Evolutionary conservation across 2,888 invertebrate species (phyloP).

Genomic region (Argyra leucocephala): DNA sequence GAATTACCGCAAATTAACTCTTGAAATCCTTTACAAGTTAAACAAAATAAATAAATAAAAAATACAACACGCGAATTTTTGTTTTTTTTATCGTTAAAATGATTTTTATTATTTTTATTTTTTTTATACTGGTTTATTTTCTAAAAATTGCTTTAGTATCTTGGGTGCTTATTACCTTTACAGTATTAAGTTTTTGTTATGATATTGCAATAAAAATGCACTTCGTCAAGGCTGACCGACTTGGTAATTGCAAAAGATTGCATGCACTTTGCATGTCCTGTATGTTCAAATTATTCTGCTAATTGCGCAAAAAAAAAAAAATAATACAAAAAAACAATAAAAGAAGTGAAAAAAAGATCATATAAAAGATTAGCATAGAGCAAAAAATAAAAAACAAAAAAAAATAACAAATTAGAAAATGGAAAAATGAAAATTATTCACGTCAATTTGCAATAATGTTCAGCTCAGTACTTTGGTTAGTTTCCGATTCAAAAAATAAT

Average conservation of each 20-base stretch:
- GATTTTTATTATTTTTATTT: not conserved
- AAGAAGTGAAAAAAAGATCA: too few species aligned
- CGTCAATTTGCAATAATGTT: not conserved
- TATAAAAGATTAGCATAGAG: too few species aligned
- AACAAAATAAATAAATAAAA: not conserved
- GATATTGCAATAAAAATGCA: not conserved
- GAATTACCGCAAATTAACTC: too few species aligned
- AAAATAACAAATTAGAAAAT: not conserved
- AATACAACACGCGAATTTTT: not conserved
- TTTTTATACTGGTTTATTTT: not conserved
- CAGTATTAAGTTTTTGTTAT: not conserved
- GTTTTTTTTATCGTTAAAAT: not conserved
- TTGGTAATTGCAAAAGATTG: constrained; percentile 6
- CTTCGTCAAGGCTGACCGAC: constrained; percentile 2
- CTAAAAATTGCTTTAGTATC: not conserved
- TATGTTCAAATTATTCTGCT: constrained; percentile 1
- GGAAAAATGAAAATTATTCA: not conserved
- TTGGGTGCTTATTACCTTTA: not conserved
- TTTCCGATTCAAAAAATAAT: not conserved
- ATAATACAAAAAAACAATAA: not conserved
- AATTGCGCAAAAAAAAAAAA: constrained; percentile 6
- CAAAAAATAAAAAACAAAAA: too few species aligned
- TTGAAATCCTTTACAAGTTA: too few species aligned
- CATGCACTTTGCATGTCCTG: constrained; percentile 1
- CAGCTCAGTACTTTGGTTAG: not conserved